A percentile compares a stretch with the other conserved stretches of the same genome.
These are phyloP conservation scores for Sepiola atlantica DNA, from an alignment of 2,888 invertebrate genomes.

Conservation along the genomic window DNA sequence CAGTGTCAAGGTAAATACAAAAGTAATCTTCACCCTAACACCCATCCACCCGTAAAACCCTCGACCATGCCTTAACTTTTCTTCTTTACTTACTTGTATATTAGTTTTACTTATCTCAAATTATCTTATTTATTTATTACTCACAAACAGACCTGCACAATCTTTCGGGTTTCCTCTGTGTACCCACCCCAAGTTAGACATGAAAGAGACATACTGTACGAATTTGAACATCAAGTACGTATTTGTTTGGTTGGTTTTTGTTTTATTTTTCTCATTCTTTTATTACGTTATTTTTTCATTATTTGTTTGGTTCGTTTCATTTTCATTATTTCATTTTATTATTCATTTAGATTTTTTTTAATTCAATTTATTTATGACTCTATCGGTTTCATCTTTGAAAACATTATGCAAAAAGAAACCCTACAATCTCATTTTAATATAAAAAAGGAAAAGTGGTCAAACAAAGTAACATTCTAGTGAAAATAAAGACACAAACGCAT, in stretches of 20 bases:
- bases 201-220: not conserved
- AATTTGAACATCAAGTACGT: not conserved
- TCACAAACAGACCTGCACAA: not conserved
- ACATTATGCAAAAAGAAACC: too few species aligned
- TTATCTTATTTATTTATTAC: not conserved
- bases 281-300: not conserved
- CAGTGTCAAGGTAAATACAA: not conserved
- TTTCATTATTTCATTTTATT: not conserved
- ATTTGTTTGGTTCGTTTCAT: too few species aligned
- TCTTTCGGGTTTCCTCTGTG: not conserved
- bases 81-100: not conserved
- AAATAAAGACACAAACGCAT: too few species aligned
- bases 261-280: not conserved
- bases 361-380: too few species aligned
- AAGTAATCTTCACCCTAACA: not conserved
- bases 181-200: not conserved
- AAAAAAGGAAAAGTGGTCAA: too few species aligned
- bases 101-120: not conserved
- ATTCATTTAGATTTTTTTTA: not conserved
- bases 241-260: not conserved
- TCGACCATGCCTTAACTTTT: not conserved
- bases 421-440: too few species aligned
- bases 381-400: too few species aligned
- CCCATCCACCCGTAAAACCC: not conserved
- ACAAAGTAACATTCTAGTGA: too few species aligned